These are phyloP conservation scores for Schizopygopsis malacanthus DNA, from an alignment of 2,797 vertebrate genomes.

Conservation along the genomic window DNA sequence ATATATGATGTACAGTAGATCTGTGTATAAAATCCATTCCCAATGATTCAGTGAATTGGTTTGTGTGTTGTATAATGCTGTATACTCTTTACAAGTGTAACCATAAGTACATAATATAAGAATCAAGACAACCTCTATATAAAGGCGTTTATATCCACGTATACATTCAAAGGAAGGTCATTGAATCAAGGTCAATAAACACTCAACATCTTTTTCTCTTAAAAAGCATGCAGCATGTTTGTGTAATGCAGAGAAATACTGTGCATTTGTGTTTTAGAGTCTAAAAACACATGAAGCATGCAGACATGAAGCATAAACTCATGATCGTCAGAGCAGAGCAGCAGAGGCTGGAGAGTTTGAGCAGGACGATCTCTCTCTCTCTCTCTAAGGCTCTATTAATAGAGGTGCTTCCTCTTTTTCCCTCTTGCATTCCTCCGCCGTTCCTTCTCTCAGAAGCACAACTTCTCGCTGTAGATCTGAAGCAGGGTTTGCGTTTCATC, in stretches of 20 bases:
- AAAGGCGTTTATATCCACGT: background rate
- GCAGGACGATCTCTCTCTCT: conserved; percentile 30
- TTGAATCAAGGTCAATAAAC: background rate
- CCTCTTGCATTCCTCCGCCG: conserved; percentile 56
- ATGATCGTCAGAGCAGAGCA: background rate
- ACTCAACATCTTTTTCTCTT: background rate
- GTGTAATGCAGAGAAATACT: background rate
- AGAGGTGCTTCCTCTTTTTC: conserved; percentile 65
- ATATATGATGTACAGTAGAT: background rate
- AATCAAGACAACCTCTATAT: background rate
- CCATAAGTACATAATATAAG: background rate
- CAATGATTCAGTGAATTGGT: background rate
- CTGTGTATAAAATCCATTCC: background rate
- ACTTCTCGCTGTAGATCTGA: background rate
- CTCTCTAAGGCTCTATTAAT: conserved; percentile 73
- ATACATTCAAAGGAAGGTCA: background rate
- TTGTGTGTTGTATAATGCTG: background rate
- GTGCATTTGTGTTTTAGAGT: background rate
- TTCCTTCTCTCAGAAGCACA: background rate
- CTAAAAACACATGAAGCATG: background rate
- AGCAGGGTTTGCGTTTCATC: background rate
- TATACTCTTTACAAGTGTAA: too few species aligned
- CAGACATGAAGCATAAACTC: background rate
- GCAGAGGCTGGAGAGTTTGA: background rate
- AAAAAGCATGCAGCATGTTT: background rate